Evolutionary conservation across 2,113 vertebrate genomes (phyloP).

Genomic region (human (Homo sapiens)): DNA sequence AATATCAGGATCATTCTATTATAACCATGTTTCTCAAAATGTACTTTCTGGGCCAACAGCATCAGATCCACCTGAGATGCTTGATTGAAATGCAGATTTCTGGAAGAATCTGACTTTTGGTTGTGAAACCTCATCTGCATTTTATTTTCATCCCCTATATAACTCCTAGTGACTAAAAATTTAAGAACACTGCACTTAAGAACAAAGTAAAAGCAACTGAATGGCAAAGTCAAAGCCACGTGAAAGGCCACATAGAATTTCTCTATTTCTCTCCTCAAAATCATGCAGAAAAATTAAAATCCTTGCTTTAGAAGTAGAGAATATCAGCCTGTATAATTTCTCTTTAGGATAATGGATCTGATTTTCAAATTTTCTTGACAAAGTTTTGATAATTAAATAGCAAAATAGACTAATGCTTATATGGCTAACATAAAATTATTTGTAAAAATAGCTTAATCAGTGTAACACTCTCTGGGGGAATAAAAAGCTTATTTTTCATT

Average conservation of each 20-base stretch:
- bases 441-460: slow-evolving; percentile 34
- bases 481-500: slow-evolving; percentile 52
- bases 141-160: background rate
- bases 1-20: background rate
- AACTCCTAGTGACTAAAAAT: background rate
- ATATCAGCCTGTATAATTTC: background rate
- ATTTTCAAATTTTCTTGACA: slow-evolving; percentile 31
- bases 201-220: background rate
- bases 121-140: background rate
- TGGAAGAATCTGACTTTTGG: background rate
- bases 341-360: background rate
- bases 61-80: background rate
- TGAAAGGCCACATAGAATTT: background rate
- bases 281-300: background rate
- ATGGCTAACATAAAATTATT: slow-evolving; percentile 10
- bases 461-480: background rate
- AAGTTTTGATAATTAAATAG: slow-evolving; percentile 27
- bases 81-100: background rate
- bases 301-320: background rate
- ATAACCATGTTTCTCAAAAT: background rate
- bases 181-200: background rate
- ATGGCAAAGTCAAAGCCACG: background rate
- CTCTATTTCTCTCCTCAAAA: background rate
- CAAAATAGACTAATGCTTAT: background rate
- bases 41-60: background rate